Conservation (phyloP, 2,888 invertebrate genomes). For the Boloria selene region DNA sequence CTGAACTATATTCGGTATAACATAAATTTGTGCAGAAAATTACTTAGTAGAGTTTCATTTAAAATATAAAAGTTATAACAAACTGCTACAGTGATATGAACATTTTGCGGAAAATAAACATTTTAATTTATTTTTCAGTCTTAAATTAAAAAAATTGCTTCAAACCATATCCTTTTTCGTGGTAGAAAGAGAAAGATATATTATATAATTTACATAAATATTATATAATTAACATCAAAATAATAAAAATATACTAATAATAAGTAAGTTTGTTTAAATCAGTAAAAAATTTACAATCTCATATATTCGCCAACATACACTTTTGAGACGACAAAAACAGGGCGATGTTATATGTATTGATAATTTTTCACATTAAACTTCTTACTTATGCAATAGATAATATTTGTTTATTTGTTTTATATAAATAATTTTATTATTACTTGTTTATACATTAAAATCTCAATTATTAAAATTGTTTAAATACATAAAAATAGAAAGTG, state of each 20-base stretch:
- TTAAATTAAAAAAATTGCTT: not conserved
- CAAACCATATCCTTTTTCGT: too few species aligned
- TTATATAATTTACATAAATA: too few species aligned
- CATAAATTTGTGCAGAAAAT: constrained; percentile 17
- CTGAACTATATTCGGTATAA: constrained; percentile 47
- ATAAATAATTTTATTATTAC: too few species aligned
- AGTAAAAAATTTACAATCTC: constrained; percentile 15
- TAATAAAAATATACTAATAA: too few species aligned
- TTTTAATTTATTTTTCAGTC: not conserved
- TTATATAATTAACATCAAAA: too few species aligned
- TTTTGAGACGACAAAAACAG: constrained; percentile 44
- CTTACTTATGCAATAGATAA: too few species aligned
- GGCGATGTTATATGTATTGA: constrained; percentile 31
- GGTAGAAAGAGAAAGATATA: too few species aligned
- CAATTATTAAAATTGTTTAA: too few species aligned
- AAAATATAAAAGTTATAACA: not conserved
- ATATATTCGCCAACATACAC: constrained; percentile 38
- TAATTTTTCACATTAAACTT: not conserved
- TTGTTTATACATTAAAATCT: too few species aligned
- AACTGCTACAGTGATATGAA: too few species aligned
- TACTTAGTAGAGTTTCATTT: not conserved
- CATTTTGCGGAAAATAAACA: not conserved
- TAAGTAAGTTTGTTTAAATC: not conserved
- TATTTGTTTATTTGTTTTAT: too few species aligned
- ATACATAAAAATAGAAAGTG: too few species aligned